A percentile compares a stretch with the other conserved stretches of the same genome.
Conservation (phyloP, 2,888 invertebrate species). For the Oscheius myriophilus region DNA sequence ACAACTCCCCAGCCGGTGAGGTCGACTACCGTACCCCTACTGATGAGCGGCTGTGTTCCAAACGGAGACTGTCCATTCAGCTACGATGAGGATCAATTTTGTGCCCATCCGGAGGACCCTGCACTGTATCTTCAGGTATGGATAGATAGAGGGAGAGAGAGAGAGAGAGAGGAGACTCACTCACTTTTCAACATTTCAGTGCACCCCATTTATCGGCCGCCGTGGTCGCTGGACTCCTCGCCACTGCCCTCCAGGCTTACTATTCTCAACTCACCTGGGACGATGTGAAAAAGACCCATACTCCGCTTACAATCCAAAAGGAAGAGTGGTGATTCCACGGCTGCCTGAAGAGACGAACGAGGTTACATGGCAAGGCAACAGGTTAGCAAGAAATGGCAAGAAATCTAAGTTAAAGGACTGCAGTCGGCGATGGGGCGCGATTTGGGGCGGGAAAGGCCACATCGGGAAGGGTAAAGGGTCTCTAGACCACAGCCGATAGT, state of each 20-base stretch:
- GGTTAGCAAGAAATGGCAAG: slow-evolving; percentile 23
- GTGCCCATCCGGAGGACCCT: slow-evolving; percentile 42
- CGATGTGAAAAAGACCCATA: slow-evolving; percentile 43
- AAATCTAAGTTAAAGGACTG: too few relatives aligned
- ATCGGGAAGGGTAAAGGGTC: too few relatives aligned
- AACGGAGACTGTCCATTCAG: slow-evolving; percentile 46
- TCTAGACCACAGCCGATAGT: too few relatives aligned
- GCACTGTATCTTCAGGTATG: slow-evolving; percentile 18
- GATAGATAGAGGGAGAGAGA: not conserved
- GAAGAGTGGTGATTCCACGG: slow-evolving; percentile 46
- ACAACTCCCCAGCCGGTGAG: not conserved
- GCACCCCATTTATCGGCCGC: slow-evolving; percentile 47
- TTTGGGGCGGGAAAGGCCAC: too few relatives aligned
- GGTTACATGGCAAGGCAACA: slow-evolving; percentile 47
- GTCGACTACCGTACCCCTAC: not conserved
- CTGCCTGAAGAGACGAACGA: slow-evolving; percentile 40
- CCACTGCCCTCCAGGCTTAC: slow-evolving; percentile 46
- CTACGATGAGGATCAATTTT: slow-evolving; percentile 46
- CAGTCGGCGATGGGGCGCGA: too few relatives aligned
- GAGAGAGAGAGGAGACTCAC: not conserved
- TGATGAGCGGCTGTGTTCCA: slow-evolving; percentile 32
- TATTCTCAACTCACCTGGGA: slow-evolving; percentile 39
- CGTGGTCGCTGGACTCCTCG: slow-evolving; percentile 47
- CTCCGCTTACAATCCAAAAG: slow-evolving; percentile 42
- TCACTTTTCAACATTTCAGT: slow-evolving; percentile 45